Percentiles rank a stretch among this genome's conserved stretches.
Evolutionary conservation across 2,113 vertebrate species (phyloP).

Genomic region (Oryzias javanicus): DNA sequence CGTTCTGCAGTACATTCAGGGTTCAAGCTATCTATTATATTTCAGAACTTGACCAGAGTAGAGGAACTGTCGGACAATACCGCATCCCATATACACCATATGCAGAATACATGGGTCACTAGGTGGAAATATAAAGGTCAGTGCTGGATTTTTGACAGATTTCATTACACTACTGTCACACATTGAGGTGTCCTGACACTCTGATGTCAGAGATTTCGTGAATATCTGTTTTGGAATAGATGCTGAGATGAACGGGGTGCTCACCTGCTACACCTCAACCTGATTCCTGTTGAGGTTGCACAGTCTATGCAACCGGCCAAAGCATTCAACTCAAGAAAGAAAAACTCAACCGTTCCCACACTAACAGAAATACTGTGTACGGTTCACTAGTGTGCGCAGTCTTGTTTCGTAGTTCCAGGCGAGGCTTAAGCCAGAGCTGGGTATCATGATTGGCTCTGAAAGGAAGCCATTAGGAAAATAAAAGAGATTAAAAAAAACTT

Average conservation of each 20-base stretch:
- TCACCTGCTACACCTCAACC: neutral
- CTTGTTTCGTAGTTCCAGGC: neutral
- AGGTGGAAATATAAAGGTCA: slow-evolving; percentile 2
- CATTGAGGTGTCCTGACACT: slow-evolving; percentile 5
- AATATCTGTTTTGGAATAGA: neutral
- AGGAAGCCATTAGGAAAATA: neutral
- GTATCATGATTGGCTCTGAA: slow-evolving; percentile 5
- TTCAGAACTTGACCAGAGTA: slow-evolving; percentile 3
- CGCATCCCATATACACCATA: neutral
- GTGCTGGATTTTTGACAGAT: slow-evolving; percentile 6
- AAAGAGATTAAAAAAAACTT: neutral
- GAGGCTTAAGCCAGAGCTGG: slow-evolving; percentile 8
- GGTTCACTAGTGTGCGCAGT: slow-evolving; percentile 8
- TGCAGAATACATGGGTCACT: neutral
- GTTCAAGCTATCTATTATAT: slow-evolving; percentile 16
- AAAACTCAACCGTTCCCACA: slow-evolving; percentile 8
- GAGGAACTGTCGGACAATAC: neutral
- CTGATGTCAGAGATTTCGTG: neutral
- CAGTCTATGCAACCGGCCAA: slow-evolving; percentile 21
- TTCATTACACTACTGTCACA: neutral
- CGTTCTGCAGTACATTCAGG: slow-evolving; percentile 21
- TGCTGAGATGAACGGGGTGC: neutral
- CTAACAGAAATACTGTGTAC: slow-evolving; percentile 14
- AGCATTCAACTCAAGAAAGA: slow-evolving; percentile 8
- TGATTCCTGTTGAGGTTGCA: slow-evolving; percentile 1